Base-by-base conservation (phyloP, 1,140 invertebrate species). In the Chlorops oryzae region DNA sequence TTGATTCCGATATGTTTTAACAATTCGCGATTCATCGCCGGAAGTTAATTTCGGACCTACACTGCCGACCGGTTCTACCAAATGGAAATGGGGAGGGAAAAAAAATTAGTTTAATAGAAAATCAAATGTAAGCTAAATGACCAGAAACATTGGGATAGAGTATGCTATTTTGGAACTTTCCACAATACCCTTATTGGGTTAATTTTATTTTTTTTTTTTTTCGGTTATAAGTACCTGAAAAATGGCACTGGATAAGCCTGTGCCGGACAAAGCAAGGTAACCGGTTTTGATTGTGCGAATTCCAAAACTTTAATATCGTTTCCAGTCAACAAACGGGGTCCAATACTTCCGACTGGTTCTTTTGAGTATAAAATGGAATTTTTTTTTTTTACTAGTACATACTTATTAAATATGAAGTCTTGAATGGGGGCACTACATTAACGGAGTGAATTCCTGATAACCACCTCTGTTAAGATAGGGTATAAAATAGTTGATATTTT, bases 321-420 rank as follows among this genome's bases (percentile, higher is more conserved):
- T 22, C 70, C 70, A 34, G 58, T 61, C 3, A 58, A 76, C 25
- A 84, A 76, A 67, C 80, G 84, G 21, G 84, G 84, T 34, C 79
- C 76, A 63, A 82, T 81, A 63, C 79, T 85, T 62, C 81, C 82
- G 63, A 86, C 78, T 17, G 84, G 83, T 70, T 87, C 84, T 86
- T 75, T 7, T 7, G 15, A 10, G 15, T 39, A 39, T 12, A 43
- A 38, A 27, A 3, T 9, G n/a, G 7, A 32, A 13, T 32, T 32
- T 32, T 32, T n/a, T 32, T 32, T 32, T 32, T 32, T n/a, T n/a
- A n/a, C n/a, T n/a, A n/a, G n/a, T n/a, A n/a, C n/a, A n/a, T n/a
- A n/a, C n/a, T n/a, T n/a, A n/a, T n/a, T n/a, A n/a, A n/a, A n/a
- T n/a, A n/a, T n/a, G n/a, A n/a, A n/a, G n/a, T n/a, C n/a, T n/a